phyloP scores from a whole-genome alignment of 2,888 invertebrate genomes.

The Apantesis nais region DNA sequence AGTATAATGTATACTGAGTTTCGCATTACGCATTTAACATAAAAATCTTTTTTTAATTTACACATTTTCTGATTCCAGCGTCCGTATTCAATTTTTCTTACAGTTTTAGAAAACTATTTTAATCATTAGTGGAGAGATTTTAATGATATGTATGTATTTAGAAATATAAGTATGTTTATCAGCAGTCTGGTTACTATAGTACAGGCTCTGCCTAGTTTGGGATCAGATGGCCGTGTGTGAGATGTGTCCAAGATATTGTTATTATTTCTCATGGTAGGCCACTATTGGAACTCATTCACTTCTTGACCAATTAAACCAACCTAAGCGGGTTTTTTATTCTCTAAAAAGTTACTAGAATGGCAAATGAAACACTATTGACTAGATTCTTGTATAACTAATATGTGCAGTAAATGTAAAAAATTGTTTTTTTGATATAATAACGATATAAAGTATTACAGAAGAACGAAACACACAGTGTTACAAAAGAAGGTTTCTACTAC shows the following conservation, averaged over 20 bases:
- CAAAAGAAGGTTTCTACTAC: neutral
- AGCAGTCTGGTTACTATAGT: no score
- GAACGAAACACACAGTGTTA: neutral
- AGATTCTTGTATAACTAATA: neutral
- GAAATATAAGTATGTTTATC: no score
- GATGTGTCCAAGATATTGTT: no score
- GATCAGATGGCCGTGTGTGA: no score
- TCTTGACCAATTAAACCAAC: no score
- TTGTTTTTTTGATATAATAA: neutral
- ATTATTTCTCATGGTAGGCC: no score
- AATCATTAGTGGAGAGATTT: no score
- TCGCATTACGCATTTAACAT: conserved; percentile 60
- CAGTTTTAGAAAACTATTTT: neutral
- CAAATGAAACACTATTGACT: neutral
- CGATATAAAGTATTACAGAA: neutral
- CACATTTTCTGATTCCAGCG: conserved; percentile 46
- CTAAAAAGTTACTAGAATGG: neutral
- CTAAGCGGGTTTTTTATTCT: no score
- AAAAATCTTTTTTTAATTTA: conserved; percentile 63
- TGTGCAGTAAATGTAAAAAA: neutral
- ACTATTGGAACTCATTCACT: no score
- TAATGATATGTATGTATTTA: no score
- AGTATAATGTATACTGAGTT: conserved; percentile 34
- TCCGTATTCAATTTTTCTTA: conserved; percentile 46
- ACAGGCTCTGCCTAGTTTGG: no score